A percentile compares a stretch with the other conserved stretches of the same genome.
Conservation (phyloP, 2,888 invertebrate species). For the Agrochola litura region DNA sequence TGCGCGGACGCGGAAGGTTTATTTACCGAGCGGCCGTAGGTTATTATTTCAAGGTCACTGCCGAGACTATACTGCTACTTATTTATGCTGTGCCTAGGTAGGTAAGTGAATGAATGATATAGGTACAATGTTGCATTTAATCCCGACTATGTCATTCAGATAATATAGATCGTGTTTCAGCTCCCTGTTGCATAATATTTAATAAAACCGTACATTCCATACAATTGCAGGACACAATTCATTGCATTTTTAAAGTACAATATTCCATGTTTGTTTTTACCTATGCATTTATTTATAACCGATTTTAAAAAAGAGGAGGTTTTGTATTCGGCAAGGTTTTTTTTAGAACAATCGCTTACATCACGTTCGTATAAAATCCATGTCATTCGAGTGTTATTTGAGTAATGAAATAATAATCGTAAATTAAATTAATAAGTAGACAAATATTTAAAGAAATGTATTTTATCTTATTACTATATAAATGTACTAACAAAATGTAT, state of each 20-base stretch:
- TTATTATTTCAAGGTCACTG: no score
- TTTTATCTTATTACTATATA: constrained; percentile 32
- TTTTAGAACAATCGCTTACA: neutral
- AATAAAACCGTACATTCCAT: constrained; percentile 39
- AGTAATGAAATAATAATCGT: constrained; percentile 27
- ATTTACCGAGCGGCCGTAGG: no score
- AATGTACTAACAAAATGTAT: constrained; percentile 36
- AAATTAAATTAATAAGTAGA: constrained; percentile 27
- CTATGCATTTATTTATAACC: neutral
- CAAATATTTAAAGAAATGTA: constrained; percentile 57
- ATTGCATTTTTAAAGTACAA: constrained; percentile 9
- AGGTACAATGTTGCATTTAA: neutral
- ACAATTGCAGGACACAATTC: neutral
- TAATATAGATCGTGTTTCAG: constrained; percentile 17
- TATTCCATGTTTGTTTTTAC: constrained; percentile 5
- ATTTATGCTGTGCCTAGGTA: no score
- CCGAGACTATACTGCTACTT: no score
- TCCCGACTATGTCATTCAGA: constrained; percentile 10
- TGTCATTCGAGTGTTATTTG: constrained; percentile 9
- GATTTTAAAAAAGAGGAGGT: neutral
- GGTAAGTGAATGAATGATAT: neutral
- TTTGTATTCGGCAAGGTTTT: no score
- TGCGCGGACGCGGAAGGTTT: no score
- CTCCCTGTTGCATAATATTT: constrained; percentile 16
- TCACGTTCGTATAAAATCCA: neutral